A percentile compares a stretch with the other conserved stretches of the same genome.
phyloP scores from a whole-genome alignment of 2,888 invertebrate genomes.

The Slavum lentiscoides region DNA sequence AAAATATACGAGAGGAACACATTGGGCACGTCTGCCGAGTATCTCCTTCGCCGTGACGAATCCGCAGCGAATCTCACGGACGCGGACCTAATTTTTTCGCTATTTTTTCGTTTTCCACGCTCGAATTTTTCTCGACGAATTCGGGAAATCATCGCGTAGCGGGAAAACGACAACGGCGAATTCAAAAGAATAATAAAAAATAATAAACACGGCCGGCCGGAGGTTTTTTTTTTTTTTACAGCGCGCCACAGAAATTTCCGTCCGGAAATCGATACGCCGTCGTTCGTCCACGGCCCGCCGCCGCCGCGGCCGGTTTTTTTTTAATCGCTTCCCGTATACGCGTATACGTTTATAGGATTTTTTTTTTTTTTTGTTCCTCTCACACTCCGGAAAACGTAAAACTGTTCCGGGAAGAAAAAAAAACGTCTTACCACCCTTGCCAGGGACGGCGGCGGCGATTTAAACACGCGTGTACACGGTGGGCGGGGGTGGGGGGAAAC shows the following conservation, averaged over 20 bases:
- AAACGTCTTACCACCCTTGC: no score
- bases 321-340: not conserved
- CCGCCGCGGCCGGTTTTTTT: no score
- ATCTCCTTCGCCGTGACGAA: not conserved
- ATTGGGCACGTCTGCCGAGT: constrained; percentile 25
- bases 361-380: no score
- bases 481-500: no score
- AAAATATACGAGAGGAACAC: constrained; percentile 30
- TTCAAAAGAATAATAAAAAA: no score
- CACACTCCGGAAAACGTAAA: no score
- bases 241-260: not conserved
- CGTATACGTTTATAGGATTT: no score
- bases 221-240: not conserved
- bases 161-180: not conserved
- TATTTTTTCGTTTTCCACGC: not conserved
- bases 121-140: not conserved
- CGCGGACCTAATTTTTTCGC: not conserved
- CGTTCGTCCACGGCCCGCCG: not conserved
- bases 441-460: no score
- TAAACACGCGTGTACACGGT: no score
- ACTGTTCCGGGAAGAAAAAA: no score
- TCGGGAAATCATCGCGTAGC: not conserved
- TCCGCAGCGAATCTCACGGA: constrained; percentile 39
- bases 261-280: not conserved
- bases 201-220: no score